Evolutionary conservation across 2,888 invertebrate genomes (phyloP), one percentile per base, ranked within the genome.

Genomic region (Ischnus inquisitorius): DNA sequence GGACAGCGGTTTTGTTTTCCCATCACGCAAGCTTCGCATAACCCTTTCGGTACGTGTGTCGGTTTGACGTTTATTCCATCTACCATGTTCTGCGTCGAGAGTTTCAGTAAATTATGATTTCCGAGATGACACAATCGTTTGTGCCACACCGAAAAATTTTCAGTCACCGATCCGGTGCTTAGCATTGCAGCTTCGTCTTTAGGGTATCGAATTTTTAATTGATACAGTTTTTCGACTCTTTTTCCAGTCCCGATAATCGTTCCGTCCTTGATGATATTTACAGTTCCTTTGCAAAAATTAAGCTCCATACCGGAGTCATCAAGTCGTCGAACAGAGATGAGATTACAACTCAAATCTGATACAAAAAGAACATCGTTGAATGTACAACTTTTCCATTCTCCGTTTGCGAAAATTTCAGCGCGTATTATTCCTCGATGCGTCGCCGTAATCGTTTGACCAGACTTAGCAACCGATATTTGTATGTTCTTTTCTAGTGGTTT

Each of bases 1-100:
- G 84, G 67, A n/a, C 19, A 76, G 34, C 78, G 60, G 39, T 57
- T 67, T 22, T 86, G 84, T 41, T 86, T 87, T 0, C 77, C 80
- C n/a, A 48, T 22, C 16, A 79, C 60, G 48, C 84, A 87, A 1
- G 62, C 22, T 41, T 76, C 68, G 48, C 84, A 85, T n/a, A 60
- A 14, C 16, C 54, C 39, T 25, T 46, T 48, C 6, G 46, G n/a
- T 25, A 16, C 25, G 19, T 65, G 22, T 10, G 46, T 2, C 0
- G 46, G 3, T 48, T 48, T 28, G 46, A 67, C 28, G 5, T 48
- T 14, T 8, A 67, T 48, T 48, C 67, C 67, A 22, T 68, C 68
- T 48, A 46, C 68, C 48, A 68, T 67, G 6, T 67, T 10, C n/a
- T 67, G 19, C 4, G 46, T 46, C 25, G 46, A 48, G 5, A 67